These are phyloP conservation scores for Falco biarmicus DNA, from an alignment of 2,797 vertebrate species.

Conservation along the genomic window DNA sequence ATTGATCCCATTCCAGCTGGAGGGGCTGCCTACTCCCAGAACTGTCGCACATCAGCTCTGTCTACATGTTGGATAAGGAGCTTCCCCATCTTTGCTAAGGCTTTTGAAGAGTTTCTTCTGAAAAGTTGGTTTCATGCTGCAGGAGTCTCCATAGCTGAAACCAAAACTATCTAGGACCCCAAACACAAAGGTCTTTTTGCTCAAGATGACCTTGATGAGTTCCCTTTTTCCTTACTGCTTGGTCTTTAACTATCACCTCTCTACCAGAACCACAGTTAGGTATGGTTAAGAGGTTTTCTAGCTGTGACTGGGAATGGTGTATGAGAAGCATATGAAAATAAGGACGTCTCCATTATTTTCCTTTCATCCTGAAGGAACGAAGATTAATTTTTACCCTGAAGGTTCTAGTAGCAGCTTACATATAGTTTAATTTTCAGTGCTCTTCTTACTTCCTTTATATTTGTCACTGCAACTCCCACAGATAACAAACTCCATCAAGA, in stretches of 20 bases:
- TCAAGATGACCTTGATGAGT: background rate
- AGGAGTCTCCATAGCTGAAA: background rate
- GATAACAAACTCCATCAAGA: background rate
- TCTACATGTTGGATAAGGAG: background rate
- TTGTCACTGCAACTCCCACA: background rate
- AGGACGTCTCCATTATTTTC: background rate
- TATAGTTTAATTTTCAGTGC: background rate
- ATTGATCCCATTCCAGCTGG: background rate
- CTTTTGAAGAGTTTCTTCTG: background rate
- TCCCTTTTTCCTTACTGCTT: background rate
- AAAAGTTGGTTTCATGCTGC: background rate
- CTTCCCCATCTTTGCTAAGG: background rate
- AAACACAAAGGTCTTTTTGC: background rate
- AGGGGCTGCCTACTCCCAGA: background rate
- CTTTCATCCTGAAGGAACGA: background rate
- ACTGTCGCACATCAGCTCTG: background rate
- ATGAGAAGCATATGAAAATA: background rate
- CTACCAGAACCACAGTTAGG: background rate
- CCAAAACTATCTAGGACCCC: background rate
- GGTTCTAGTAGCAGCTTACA: background rate
- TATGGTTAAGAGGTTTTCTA: background rate
- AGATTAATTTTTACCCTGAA: background rate
- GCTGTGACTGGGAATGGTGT: background rate
- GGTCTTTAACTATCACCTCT: background rate
- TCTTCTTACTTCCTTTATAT: background rate